Base-by-base conservation (phyloP, 1,140 invertebrate species). In the Gonatopus flavifemur region DNA sequence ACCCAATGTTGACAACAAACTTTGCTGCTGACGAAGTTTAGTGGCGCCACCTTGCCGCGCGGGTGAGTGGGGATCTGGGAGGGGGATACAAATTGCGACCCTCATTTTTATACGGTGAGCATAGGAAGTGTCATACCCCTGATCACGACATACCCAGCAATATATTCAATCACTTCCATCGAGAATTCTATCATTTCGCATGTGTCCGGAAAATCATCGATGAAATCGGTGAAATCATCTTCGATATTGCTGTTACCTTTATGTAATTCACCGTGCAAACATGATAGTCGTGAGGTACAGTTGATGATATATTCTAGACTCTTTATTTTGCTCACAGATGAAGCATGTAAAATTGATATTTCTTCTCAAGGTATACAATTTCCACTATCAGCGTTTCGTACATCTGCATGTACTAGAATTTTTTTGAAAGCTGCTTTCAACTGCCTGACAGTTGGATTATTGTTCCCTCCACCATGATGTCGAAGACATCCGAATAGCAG, bases 381-480 rank as follows among this genome's bases (percentile, higher is more conserved):
- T n/a, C 25, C 39, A 30, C 28, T 22, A 33, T 19, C 12, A 4
- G 16, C 36, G 16, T 28, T 28, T 25, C 22, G 22, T 15, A 37
- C 13, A 15, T 37, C 35, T 9, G 3, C 16, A 19, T 37, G 13
- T 3, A 15, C 1, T 12, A 28, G 25, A 10, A 37, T n/a, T 9
- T 18, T n/a, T 15, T 37, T 37, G 18, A 15, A 37, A 15, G 35
- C 13, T 16, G 35, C 12, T 18, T n/a, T 37, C 10, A 37, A 37
- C 16, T 61, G 59, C 38, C 48, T 31, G 36, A 38, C 30, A 49
- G 25, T 57, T 5, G 58, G 51, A 40, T 61, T 61, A 33, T 61
- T 61, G 32, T 57, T 57, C 51, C 55, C 54, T 8, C 59, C 58
- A 25, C 55, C 48, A 7, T 37, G 47, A 18, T 44, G 46, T 43